phyloP scores from a whole-genome alignment of 23 tunicate genomes.

The Halocynthia roretzi region DNA sequence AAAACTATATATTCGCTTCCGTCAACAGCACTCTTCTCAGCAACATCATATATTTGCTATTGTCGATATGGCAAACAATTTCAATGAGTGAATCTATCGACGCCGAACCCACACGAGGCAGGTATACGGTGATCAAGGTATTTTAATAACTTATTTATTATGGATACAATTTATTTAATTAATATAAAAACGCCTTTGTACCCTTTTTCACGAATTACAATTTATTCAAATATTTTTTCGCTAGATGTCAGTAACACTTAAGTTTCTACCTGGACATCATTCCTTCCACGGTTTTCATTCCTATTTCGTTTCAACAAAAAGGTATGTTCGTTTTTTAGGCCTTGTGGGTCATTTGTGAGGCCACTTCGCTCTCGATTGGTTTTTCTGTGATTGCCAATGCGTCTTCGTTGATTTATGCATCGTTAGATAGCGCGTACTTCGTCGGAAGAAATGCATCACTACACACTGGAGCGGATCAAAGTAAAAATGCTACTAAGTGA shows the following conservation, averaged over 20 bases:
- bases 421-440: slow-evolving; percentile 12
- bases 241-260: too few species aligned
- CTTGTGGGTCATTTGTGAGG: slow-evolving; percentile 20
- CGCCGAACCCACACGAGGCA: slow-evolving; percentile 1
- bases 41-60: not conserved
- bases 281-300: not conserved
- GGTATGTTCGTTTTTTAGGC: not conserved
- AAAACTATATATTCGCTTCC: slow-evolving; percentile 14
- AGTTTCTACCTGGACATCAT: too few species aligned
- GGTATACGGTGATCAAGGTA: not conserved
- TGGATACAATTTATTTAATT: too few species aligned
- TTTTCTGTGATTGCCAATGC: slow-evolving; percentile 23
- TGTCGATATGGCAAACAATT: slow-evolving; percentile 8
- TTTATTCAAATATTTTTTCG: too few species aligned
- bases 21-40: slow-evolving; percentile 24
- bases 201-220: too few species aligned
- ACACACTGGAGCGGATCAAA: too few species aligned
- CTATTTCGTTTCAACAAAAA: not conserved
- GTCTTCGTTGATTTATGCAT: slow-evolving; percentile 15
- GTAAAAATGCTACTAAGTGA: too few species aligned
- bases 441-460: not conserved
- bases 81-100: slow-evolving; percentile 10
- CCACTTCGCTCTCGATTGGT: slow-evolving; percentile 2
- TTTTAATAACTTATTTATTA: too few species aligned
- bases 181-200: too few species aligned